A percentile compares a stretch with the other conserved stretches of the same genome.
These are phyloP conservation scores for Unio pictorum DNA, from an alignment of 2,888 invertebrate genomes.

Conservation along the genomic window DNA sequence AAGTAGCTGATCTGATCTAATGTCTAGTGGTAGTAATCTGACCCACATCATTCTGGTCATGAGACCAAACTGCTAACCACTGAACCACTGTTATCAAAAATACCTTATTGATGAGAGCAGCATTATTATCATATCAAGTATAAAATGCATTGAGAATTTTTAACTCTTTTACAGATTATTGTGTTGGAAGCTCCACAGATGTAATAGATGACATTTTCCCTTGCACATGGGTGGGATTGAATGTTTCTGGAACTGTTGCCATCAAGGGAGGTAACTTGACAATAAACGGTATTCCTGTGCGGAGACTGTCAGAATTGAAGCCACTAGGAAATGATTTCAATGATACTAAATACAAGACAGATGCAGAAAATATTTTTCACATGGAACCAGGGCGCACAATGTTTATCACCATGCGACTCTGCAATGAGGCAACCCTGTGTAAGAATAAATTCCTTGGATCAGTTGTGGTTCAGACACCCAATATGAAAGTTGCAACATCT, in stretches of 20 bases:
- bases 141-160: not conserved
- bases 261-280: slow-evolving; percentile 29
- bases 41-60: too few relatives aligned
- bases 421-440: slow-evolving; percentile 45
- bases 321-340: slow-evolving; percentile 16
- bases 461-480: slow-evolving; percentile 22
- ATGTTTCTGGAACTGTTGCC: slow-evolving; percentile 29
- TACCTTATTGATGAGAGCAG: too few relatives aligned
- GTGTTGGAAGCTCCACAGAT: slow-evolving; percentile 29
- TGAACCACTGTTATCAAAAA: too few relatives aligned
- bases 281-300: slow-evolving; percentile 16
- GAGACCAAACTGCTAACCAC: too few relatives aligned
- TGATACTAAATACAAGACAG: slow-evolving; percentile 6
- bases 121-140: too few relatives aligned
- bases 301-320: slow-evolving; percentile 28
- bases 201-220: slow-evolving; percentile 32
- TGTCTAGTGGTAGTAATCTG: too few relatives aligned
- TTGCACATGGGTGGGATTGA: slow-evolving; percentile 35
- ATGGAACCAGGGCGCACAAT: slow-evolving; percentile 48
- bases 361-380: slow-evolving; percentile 24
- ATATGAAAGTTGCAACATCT: slow-evolving; percentile 25
- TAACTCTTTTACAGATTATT: slow-evolving; percentile 29
- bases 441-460: slow-evolving; percentile 32
- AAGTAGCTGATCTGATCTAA: too few relatives aligned
- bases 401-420: slow-evolving; percentile 36